Base-by-base conservation (phyloP, 2,797 vertebrate genomes). In the Poliocrania exsul region DNA sequence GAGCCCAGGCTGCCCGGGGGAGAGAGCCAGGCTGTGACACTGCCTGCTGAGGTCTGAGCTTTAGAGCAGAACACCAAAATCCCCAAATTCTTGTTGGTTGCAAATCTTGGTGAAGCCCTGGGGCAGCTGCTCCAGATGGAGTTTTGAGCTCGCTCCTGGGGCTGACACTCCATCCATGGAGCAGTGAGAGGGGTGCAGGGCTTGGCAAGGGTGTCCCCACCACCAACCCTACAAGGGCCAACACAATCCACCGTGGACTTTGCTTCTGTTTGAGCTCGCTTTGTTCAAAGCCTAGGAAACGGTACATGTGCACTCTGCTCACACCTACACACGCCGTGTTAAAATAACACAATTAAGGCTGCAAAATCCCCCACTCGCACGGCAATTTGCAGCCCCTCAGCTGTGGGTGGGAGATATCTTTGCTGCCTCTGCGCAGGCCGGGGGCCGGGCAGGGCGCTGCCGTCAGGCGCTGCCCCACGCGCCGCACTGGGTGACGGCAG, bases 281-380 rank as follows among this genome's bases (percentile, higher is more conserved):
- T 90, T 93, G 96, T 94, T 94, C 64, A 93, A 67, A 96, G 96
- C 95, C 96, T 95, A 83, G 96, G 95, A 96, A 95, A 92, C 80
- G 54, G 90, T 74, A 75, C 95, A 96, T 96, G 95, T 95, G 96
- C 96, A 86, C 93, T 92, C 86, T 81, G 96, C 88, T 74, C 96
- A 96, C 96, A 96, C 96, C 96, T 95, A 96, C 96, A 96, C 96
- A 94, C 77, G 10, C 93, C 64, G 38, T 93, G 96, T 93, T 93
- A 96, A 96, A 96, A 96, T 96, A 96, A 96, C 96, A 95, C 93
- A 92, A 95, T 96, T 93, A 88, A 90, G 93, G 92, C 96, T 95
- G 96, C 93, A 95, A 94, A 83, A 95, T 90, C 96, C 95, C 96
- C 96, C 95, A 96, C 95, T 92, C 62, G 0, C 69, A 64, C 88